Base-by-base conservation (phyloP, 2,888 invertebrate species). In the Myopa testacea region DNA sequence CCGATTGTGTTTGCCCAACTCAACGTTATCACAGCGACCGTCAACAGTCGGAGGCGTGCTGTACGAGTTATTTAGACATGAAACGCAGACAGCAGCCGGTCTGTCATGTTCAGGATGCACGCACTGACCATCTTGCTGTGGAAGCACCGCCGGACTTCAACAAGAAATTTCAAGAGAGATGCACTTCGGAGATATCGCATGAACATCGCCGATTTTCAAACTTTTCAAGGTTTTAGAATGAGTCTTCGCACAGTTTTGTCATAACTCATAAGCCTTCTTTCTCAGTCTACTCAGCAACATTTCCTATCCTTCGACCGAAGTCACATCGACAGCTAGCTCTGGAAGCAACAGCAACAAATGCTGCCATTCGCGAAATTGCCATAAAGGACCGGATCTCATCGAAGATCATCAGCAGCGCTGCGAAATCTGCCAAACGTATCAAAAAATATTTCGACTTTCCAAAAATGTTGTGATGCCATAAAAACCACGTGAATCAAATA, bases 341-440 rank as follows among this genome's bases (percentile, higher is more conserved):
- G 67, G 81, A 38, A 40, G 65, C 8, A 68, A 16, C 12, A 50
- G 81, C 62, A 62, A 63, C n/a, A 68, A 63, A n/a, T 79, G 80
- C 55, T 77, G 77, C 4, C 81, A 80, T 50, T 78, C 79, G 1
- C 45, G 68, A 4, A 76, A 79, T n/a, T 82, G 81, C 72, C 78
- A 77, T 70, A 78, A 79, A 14, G 77, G 80, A 63, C 76, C 55
- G 71, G 78, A 52, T 34, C 81, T 80, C 16, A 75, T 78, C 1
- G 83, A 83, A 3, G 80, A 84, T 4, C 87, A 87, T 52, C 84
- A 84, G 8, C 82, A 78, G 12, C 79, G 77, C 16, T 88, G 88
- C 76, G 78, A 80, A 12, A 87, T 87, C 26, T 88, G 88, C 63
- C 84, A 84, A 78, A 82, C 83, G 0, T 88, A 88, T 74, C 82